Evolutionary conservation across 1,140 invertebrate genomes (phyloP).

Genomic region (Araneus ventricosus): DNA sequence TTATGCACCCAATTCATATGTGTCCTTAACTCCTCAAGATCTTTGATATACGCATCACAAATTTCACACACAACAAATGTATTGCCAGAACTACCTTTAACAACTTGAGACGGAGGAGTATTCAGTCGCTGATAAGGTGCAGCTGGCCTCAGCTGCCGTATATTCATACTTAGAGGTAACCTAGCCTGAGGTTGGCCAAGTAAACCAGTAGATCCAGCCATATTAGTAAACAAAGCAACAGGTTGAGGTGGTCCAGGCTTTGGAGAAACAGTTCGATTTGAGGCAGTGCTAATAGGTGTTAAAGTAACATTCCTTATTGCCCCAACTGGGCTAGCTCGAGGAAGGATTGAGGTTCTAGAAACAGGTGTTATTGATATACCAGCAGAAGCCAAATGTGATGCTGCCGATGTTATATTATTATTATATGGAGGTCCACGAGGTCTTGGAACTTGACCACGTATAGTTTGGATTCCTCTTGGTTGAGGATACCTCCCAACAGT

Average conservation of each 20-base stretch:
- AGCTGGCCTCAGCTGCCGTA: conserved; percentile 26
- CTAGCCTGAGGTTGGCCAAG: conserved; percentile 45
- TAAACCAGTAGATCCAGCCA: conserved; percentile 49
- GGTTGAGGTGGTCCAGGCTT: conserved; percentile 64
- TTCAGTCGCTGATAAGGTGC: conserved; percentile 55
- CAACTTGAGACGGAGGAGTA: conserved; percentile 69
- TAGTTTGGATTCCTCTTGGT: conserved; percentile 29
- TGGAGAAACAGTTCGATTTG: conserved; percentile 46
- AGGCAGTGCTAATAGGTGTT: conserved; percentile 56
- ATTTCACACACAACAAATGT: conserved; percentile 94
- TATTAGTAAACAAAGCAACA: conserved; percentile 68
- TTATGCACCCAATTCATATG: conserved; percentile 98
- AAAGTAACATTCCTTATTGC: conserved; percentile 58
- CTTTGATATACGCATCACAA: conserved; percentile 96
- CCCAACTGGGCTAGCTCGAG: not conserved
- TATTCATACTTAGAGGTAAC: conserved; percentile 42
- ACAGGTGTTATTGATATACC: conserved; percentile 72
- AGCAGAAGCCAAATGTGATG: conserved; percentile 57
- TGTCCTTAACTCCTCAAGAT: conserved; percentile 93
- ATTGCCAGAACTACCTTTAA: conserved; percentile 69
- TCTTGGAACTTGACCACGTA: conserved; percentile 18
- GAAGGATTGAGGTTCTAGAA: not conserved
- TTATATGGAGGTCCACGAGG: conserved; percentile 40
- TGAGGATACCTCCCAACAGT: conserved; percentile 36
- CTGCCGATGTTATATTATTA: conserved; percentile 25